These are phyloP conservation scores for Cryptophagus acutangulus DNA, from an alignment of 2,888 invertebrate species.

Conservation along the genomic window DNA sequence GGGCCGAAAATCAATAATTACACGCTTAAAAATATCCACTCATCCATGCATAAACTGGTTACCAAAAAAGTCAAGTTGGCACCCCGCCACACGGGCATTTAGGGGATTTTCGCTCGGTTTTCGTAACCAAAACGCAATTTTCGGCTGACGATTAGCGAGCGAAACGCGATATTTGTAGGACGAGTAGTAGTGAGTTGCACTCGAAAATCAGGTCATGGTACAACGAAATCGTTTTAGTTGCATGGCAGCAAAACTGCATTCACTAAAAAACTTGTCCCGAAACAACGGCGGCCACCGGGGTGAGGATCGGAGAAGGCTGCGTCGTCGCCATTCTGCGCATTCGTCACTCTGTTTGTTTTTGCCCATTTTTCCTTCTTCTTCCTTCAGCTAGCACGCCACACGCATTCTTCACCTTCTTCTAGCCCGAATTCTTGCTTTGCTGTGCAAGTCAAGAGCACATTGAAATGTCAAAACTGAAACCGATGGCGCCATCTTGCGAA, in stretches of 20 bases:
- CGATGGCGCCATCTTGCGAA: too few relatives aligned
- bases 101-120: slow-evolving; percentile 25
- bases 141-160: neutral
- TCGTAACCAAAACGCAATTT: slow-evolving; percentile 14
- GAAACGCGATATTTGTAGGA: slow-evolving; percentile 29
- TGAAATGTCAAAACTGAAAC: too few relatives aligned
- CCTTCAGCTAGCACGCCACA: slow-evolving; percentile 36
- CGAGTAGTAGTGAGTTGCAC: slow-evolving; percentile 43
- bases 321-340: too few relatives aligned
- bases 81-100: slow-evolving; percentile 22
- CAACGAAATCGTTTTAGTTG: slow-evolving; percentile 47
- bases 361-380: too few relatives aligned
- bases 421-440: too few relatives aligned
- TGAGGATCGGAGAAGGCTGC: too few relatives aligned
- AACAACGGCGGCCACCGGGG: too few relatives aligned
- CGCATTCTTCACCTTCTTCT: slow-evolving; percentile 36
- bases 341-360: too few relatives aligned
- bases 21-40: too few relatives aligned
- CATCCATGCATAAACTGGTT: slow-evolving; percentile 15
- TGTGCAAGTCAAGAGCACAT: too few relatives aligned
- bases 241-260: slow-evolving; percentile 44
- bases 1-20: slow-evolving; percentile 46
- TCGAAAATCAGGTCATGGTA: slow-evolving; percentile 48
- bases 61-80: slow-evolving; percentile 33
- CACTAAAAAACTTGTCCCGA: slow-evolving; percentile 47